phyloP scores from a whole-genome alignment of 2,113 vertebrate species.

The Grus americana region DNA sequence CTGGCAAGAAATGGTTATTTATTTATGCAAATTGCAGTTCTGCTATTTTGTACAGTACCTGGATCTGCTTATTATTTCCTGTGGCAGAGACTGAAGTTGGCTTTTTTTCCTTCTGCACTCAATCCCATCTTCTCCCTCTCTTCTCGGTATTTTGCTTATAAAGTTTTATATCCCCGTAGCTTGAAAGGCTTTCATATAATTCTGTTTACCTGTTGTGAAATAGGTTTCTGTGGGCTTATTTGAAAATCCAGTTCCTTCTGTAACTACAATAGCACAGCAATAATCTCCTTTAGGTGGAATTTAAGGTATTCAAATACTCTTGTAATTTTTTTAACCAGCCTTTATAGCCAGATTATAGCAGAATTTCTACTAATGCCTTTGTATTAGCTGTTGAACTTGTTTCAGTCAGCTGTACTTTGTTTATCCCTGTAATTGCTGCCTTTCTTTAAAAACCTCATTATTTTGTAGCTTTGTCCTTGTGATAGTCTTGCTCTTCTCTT shows the following conservation, averaged over 20 bases:
- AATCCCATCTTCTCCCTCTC: not conserved
- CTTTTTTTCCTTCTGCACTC: not conserved
- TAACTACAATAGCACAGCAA: not conserved
- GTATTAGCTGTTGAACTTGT: not conserved
- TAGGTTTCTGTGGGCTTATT: conserved; percentile 11
- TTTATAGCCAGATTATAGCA: conserved; percentile 13
- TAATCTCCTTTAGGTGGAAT: conserved; percentile 22
- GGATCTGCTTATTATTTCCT: not conserved
- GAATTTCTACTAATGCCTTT: not conserved
- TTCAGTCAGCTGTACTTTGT: not conserved
- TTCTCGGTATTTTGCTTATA: not conserved
- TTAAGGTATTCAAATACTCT: not conserved
- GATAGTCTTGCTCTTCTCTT: not conserved
- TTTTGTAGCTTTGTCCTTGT: not conserved
- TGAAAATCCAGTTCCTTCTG: not conserved
- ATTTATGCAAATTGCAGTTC: not conserved
- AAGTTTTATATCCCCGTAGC: not conserved
- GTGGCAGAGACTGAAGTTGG: not conserved
- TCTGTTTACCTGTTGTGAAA: conserved; percentile 16
- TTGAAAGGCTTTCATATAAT: not conserved
- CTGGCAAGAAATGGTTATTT: not conserved
- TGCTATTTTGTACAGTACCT: not conserved
- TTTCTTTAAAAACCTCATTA: not conserved
- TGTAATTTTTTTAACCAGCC: not conserved
- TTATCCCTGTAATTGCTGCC: not conserved